These are phyloP conservation scores for Bugulina stolonifera DNA, from an alignment of 2,888 invertebrate genomes.

Conservation along the genomic window DNA sequence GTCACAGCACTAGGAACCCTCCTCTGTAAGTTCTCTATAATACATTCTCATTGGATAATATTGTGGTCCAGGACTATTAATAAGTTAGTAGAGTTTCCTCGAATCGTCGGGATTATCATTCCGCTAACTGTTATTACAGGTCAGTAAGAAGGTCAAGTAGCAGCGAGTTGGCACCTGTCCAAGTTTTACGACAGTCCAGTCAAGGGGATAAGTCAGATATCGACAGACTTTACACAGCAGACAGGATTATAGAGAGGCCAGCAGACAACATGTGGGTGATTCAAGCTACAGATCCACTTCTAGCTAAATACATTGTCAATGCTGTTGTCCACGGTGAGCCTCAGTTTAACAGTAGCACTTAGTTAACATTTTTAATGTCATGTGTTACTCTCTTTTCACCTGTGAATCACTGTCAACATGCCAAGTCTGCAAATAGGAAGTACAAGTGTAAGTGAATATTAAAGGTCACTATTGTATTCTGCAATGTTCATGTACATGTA, in stretches of 20 bases:
- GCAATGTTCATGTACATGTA: too few relatives aligned
- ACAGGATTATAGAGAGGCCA: conserved; percentile 37
- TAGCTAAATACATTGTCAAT: conserved; percentile 43
- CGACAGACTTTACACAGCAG: conserved; percentile 32
- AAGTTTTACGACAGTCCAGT: conserved; percentile 15
- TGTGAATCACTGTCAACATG: too few relatives aligned
- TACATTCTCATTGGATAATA: too few relatives aligned
- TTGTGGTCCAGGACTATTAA: too few relatives aligned
- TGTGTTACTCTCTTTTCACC: too few relatives aligned
- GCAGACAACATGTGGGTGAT: conserved; percentile 46
- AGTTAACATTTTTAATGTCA: too few relatives aligned
- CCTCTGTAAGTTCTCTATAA: background rate
- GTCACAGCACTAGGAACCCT: background rate
- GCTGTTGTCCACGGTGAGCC: conserved; percentile 47
- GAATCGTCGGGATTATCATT: too few relatives aligned
- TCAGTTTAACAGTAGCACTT: too few relatives aligned
- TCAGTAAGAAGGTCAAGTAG: background rate
- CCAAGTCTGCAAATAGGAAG: too few relatives aligned
- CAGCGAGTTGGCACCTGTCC: conserved; percentile 16
- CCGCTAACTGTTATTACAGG: background rate
- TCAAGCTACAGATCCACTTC: conserved; percentile 42
- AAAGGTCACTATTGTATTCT: too few relatives aligned
- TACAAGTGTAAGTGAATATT: too few relatives aligned
- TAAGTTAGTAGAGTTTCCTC: too few relatives aligned
- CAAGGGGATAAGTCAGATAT: background rate